Conservation (phyloP, 2,113 vertebrate genomes). For the Agelaius phoeniceus region DNA sequence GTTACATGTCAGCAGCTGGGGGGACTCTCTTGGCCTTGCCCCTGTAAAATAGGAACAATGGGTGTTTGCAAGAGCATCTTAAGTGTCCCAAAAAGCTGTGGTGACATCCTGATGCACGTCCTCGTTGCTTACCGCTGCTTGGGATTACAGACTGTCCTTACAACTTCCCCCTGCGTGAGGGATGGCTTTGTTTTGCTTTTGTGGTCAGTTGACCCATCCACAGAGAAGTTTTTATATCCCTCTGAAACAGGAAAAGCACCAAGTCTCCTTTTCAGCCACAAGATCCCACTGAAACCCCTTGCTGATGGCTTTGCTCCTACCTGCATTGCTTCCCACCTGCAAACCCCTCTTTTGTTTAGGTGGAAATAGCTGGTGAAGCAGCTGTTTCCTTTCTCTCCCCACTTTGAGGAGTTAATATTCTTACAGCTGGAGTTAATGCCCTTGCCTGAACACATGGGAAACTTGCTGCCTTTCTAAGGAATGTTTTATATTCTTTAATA, state of each 20-base stretch:
- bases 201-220: background rate
- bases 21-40: background rate
- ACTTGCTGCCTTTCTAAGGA: background rate
- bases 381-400: background rate
- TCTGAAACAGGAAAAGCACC: background rate
- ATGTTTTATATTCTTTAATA: slow-evolving; percentile 9
- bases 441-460: background rate
- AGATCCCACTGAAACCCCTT: background rate
- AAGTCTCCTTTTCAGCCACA: background rate
- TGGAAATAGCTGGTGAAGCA: background rate
- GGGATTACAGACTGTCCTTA: background rate
- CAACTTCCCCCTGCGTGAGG: background rate
- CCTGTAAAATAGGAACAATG: background rate
- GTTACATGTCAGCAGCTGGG: background rate
- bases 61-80: background rate
- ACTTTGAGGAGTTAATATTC: background rate
- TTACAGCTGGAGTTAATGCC: background rate
- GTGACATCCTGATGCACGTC: background rate
- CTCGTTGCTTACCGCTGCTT: background rate
- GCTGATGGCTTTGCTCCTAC: background rate
- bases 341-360: background rate
- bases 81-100: background rate
- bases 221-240: background rate
- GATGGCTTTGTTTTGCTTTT: background rate
- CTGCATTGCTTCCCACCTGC: background rate